Evolutionary conservation across 1,140 invertebrate species (phyloP), one percentile per base, ranked within the genome.

Genomic region (Marisa cornuarietis): DNA sequence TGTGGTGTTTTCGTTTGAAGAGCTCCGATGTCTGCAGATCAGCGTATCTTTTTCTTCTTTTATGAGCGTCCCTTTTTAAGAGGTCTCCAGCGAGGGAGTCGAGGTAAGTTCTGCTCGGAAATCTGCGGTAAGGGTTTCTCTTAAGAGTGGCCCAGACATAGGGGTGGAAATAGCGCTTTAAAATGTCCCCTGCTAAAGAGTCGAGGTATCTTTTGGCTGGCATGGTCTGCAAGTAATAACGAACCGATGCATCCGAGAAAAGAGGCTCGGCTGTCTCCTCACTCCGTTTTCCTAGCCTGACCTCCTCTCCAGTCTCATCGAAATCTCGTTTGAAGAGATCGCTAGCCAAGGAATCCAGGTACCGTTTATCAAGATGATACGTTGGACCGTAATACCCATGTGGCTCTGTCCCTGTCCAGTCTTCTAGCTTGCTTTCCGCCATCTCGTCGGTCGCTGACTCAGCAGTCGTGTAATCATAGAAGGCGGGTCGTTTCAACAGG

Each of bases 81-180:
- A 74, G 52, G 7, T 74, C 72, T 52, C 72, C 72, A 24, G 72
- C 42, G 52, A 74, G 18, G 49, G 72, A 74, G 52, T 74, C 72
- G 52, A 74, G 14, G 20, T 71, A 71, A 26, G n/a, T 20, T 24
- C 49, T 24, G 69, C 24, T 10, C 4, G 24, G n/a, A 26, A 13
- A 71, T 11, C n/a, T 13, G 69, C 69, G 69, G 18, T 49, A 49
- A 16, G 69, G 22, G 69, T 42, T 42, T 18, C 69, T 71, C 69
- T 71, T 71, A 1, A 24, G n/a, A 10, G 0, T 20, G 10, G 26
- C 69, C 69, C 69, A 71, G 24, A 49, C 31, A 16, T 20, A 42
- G 31, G 69, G 69, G 31, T 26, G 52, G 9, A 71, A 26, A 49
- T 73, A 73, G 14, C 71, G 71, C 71, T 73, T 73, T 51, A 26